These are phyloP conservation scores for Myioborus melanocephalus DNA, from an alignment of 2,797 vertebrate genomes.

Conservation along the genomic window DNA sequence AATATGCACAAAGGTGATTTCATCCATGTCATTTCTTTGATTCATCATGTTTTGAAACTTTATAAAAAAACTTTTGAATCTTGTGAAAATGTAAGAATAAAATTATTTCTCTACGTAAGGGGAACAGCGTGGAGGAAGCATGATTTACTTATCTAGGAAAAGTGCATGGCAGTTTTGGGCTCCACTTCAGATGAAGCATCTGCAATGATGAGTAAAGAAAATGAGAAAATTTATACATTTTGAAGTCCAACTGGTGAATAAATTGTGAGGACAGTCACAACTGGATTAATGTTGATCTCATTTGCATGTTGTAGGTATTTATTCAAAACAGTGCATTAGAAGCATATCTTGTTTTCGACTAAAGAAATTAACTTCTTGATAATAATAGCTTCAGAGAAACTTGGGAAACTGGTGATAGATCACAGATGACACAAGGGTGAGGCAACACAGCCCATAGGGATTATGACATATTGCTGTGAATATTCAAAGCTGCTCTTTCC, in stretches of 20 bases:
- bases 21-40: neutral
- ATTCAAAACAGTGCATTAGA: neutral
- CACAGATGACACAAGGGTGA: neutral
- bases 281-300: neutral
- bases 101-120: neutral
- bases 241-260: neutral
- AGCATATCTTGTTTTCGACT: neutral
- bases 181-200: neutral
- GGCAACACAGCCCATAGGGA: neutral
- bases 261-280: accelerated
- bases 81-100: neutral
- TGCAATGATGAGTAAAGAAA: neutral
- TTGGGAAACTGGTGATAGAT: conserved; percentile 2
- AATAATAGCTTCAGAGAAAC: neutral
- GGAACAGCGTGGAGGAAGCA: neutral
- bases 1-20: neutral
- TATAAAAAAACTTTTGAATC: neutral
- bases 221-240: neutral
- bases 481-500: conserved; percentile 14
- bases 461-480: conserved; percentile 21
- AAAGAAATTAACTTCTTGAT: neutral
- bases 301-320: neutral
- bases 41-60: neutral
- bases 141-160: neutral
- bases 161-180: neutral